Percentiles rank a stretch among this genome's conserved stretches.
Conservation (phyloP, 1,140 invertebrate genomes). For the Apis dorsata region DNA sequence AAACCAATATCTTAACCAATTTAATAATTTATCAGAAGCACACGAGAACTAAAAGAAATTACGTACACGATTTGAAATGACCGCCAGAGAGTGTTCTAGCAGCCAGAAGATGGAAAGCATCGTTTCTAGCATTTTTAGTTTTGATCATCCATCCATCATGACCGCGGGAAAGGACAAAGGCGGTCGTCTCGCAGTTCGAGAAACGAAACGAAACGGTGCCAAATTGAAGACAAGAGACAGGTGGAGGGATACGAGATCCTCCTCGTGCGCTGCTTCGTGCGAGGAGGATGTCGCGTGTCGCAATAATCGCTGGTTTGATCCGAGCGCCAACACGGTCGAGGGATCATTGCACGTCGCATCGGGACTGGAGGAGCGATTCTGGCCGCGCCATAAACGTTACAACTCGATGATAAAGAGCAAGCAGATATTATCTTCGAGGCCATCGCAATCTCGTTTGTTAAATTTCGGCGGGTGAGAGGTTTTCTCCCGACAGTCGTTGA, state of each 20-base stretch:
- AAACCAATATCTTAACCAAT: too few species aligned
- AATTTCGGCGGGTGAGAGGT: not conserved
- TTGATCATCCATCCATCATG: too few species aligned
- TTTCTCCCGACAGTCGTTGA: not conserved
- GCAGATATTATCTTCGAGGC: not conserved
- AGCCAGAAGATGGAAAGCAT: too few species aligned
- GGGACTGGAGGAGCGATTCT: not conserved
- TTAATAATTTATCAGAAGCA: too few species aligned
- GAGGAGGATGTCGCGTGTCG: conserved; percentile 1
- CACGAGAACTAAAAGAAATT: too few species aligned
- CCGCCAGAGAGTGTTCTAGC: too few species aligned
- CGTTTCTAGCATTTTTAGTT: too few species aligned
- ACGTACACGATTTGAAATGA: too few species aligned
- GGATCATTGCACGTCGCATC: conserved; percentile 14
- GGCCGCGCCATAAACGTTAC: not conserved
- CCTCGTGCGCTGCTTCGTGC: not conserved
- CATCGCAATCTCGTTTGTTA: not conserved
- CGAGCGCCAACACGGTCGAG: not conserved
- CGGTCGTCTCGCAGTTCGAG: not conserved
- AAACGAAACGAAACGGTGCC: not conserved
- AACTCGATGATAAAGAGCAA: not conserved
- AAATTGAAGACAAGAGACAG: not conserved
- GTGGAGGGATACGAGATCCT: not conserved
- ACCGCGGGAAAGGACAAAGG: too few species aligned
- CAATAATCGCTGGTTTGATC: not conserved